phyloP scores from a whole-genome alignment of 2,797 vertebrate genomes.

The Coccyzus lansbergi region DNA sequence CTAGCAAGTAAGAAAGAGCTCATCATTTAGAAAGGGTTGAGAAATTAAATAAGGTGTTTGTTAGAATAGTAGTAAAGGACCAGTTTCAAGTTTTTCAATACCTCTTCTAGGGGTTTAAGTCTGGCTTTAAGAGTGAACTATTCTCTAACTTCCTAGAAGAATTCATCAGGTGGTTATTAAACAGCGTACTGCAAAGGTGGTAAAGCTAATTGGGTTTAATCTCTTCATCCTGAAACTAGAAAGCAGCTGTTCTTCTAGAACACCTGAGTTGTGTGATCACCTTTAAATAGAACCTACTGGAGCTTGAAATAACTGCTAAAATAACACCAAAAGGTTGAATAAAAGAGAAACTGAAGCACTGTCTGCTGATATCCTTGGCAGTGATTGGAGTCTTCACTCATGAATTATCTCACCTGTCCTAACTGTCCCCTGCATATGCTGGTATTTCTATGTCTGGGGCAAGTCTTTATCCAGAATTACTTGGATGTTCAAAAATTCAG shows the following conservation, averaged over 20 bases:
- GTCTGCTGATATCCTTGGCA: neutral
- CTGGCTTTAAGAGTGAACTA: neutral
- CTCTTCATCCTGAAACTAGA: neutral
- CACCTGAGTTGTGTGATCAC: neutral
- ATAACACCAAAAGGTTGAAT: neutral
- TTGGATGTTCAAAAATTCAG: neutral
- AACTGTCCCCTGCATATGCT: neutral
- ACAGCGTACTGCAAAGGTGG: neutral
- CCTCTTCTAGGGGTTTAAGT: neutral
- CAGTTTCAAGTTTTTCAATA: neutral
- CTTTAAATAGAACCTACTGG: conserved; percentile 27
- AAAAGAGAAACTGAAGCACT: neutral
- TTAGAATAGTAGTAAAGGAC: neutral
- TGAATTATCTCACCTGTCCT: neutral
- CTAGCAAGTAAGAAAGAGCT: neutral
- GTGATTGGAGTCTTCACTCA: neutral
- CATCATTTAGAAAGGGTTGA: neutral
- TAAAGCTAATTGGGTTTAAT: neutral
- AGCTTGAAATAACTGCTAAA: conserved; percentile 16
- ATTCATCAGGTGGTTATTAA: neutral
- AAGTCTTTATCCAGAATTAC: neutral
- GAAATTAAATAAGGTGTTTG: neutral
- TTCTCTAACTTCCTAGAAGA: neutral
- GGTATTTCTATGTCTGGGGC: neutral
- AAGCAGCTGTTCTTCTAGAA: neutral